A percentile compares a stretch with the other conserved stretches of the same genome.
phyloP scores from a whole-genome alignment of 2,888 invertebrate genomes.

The Ceramica pisi region DNA sequence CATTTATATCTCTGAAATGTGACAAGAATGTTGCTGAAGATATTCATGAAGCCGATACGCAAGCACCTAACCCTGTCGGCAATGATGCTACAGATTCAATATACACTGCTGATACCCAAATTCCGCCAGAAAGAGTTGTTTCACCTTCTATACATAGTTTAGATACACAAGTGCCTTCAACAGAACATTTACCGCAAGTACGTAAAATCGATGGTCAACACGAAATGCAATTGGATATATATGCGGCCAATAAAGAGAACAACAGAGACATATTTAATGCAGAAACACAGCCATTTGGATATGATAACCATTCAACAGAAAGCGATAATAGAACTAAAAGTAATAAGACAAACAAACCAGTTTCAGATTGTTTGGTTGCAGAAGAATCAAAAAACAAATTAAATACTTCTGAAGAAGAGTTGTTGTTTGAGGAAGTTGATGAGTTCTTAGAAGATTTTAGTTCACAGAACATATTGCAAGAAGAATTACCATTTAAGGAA shows the following conservation, averaged over 20 bases:
- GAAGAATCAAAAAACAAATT: slow-evolving; percentile 33
- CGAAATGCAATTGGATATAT: slow-evolving; percentile 77
- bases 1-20: slow-evolving; percentile 61
- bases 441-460: slow-evolving; percentile 74
- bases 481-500: slow-evolving; percentile 62
- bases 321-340: slow-evolving; percentile 37
- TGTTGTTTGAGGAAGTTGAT: slow-evolving; percentile 81
- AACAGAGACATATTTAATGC: slow-evolving; percentile 72
- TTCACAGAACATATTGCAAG: slow-evolving; percentile 80
- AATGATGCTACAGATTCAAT: slow-evolving; percentile 74
- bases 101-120: slow-evolving; percentile 75
- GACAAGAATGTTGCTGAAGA: slow-evolving; percentile 55
- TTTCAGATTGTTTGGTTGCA: slow-evolving; percentile 10
- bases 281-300: slow-evolving; percentile 69
- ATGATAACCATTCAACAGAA: slow-evolving; percentile 47
- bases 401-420: slow-evolving; percentile 78
- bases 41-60: slow-evolving; percentile 79
- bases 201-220: slow-evolving; percentile 75
- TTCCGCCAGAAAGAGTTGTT: slow-evolving; percentile 44
- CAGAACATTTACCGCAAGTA: slow-evolving; percentile 74
- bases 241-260: slow-evolving; percentile 75
- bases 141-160: slow-evolving; percentile 64
- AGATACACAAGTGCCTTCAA: slow-evolving; percentile 69
- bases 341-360: slow-evolving; percentile 52
- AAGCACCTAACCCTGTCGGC: slow-evolving; percentile 66